Conservation (phyloP, 2,888 invertebrate species). For the Creontiades dilutus region DNA sequence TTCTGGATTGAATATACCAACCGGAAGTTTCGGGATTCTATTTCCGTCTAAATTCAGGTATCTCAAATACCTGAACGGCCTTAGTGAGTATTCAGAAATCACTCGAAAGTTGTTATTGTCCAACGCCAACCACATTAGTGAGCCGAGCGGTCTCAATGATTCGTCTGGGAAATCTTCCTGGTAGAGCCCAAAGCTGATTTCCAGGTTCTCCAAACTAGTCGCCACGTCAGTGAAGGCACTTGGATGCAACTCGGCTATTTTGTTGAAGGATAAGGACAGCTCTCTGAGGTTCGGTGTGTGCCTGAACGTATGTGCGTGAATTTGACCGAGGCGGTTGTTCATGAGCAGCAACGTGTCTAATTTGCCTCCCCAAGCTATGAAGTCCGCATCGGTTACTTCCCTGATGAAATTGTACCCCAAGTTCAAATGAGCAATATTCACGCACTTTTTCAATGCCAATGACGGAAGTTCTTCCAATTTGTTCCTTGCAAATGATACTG, state of each 20-base stretch:
- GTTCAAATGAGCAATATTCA: slow-evolving; percentile 89
- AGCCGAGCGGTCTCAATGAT: slow-evolving; percentile 86
- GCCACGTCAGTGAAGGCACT: slow-evolving; percentile 89
- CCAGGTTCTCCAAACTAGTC: slow-evolving; percentile 88
- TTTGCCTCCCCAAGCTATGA: slow-evolving; percentile 87
- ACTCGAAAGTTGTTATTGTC: slow-evolving; percentile 92
- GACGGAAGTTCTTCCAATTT: slow-evolving; percentile 87
- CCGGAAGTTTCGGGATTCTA: slow-evolving; percentile 86
- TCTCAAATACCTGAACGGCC: slow-evolving; percentile 84
- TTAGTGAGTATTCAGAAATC: slow-evolving; percentile 85
- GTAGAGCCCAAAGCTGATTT: slow-evolving; percentile 91
- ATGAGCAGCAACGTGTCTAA: slow-evolving; percentile 89
- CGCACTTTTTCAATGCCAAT: slow-evolving; percentile 85
- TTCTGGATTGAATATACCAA: slow-evolving; percentile 84
- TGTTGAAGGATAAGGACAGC: slow-evolving; percentile 94
- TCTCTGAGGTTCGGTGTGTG: slow-evolving; percentile 89
- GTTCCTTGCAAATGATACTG: slow-evolving; percentile 90
- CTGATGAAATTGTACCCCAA: slow-evolving; percentile 92
- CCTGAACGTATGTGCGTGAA: slow-evolving; percentile 85
- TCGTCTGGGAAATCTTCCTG: slow-evolving; percentile 89
- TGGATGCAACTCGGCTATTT: slow-evolving; percentile 89
- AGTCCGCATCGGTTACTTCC: slow-evolving; percentile 84
- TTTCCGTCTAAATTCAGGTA: slow-evolving; percentile 94
- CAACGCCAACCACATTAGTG: slow-evolving; percentile 89
- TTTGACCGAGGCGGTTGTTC: slow-evolving; percentile 89